phyloP scores from a whole-genome alignment of 2,113 vertebrate species.

The Formicarius rufipectus region DNA sequence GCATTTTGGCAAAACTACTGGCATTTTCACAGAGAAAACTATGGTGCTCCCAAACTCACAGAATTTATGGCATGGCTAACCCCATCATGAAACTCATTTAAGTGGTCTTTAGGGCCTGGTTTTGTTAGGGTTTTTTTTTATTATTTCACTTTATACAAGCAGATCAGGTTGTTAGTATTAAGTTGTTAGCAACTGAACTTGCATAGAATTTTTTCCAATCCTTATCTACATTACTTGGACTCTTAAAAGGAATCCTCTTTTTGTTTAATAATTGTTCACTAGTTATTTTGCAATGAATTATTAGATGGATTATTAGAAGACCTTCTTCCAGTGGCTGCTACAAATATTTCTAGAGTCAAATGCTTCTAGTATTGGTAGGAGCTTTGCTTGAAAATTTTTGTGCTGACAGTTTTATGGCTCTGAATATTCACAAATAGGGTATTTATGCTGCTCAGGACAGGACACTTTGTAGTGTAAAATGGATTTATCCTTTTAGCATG shows the following conservation, averaged over 20 bases:
- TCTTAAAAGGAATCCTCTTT: neutral
- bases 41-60: neutral
- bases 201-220: neutral
- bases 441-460: neutral
- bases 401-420: neutral
- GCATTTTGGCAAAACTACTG: neutral
- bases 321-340: neutral
- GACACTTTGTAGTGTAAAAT: neutral
- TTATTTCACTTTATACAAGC: neutral
- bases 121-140: neutral
- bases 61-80: neutral
- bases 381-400: neutral
- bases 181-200: neutral
- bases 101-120: neutral
- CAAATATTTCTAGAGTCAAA: neutral
- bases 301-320: neutral
- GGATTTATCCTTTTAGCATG: neutral
- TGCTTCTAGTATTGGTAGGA: neutral
- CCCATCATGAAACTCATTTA: accelerated
- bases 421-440: neutral
- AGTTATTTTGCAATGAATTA: neutral
- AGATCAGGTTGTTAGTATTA: neutral
- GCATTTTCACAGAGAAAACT: neutral
- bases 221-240: neutral
- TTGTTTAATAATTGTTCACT: neutral